phyloP scores from a whole-genome alignment of 2,113 vertebrate genomes.

The Corydoras sp. region DNA sequence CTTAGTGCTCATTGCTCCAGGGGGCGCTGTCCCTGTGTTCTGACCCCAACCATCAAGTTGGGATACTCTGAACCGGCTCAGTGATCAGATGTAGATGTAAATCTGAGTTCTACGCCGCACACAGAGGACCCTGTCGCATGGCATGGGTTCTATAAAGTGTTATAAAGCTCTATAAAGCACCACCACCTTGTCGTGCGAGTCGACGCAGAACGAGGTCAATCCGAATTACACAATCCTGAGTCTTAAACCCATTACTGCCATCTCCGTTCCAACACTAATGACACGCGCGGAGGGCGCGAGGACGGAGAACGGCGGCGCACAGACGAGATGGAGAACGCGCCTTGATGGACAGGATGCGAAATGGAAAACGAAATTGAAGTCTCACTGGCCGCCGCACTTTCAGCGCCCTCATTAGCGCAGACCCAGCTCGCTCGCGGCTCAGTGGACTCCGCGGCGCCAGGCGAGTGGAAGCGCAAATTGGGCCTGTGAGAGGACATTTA shows the following conservation, averaged over 20 bases:
- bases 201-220: conserved; percentile 27
- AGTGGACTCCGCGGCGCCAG: not conserved
- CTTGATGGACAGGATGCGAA: conserved; percentile 38
- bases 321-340: conserved; percentile 29
- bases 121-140: too few species aligned
- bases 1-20: too few species aligned
- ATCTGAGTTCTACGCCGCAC: too few species aligned
- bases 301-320: conserved; percentile 26
- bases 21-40: too few species aligned
- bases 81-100: too few species aligned
- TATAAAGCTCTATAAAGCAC: not conserved
- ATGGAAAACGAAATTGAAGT: conserved; percentile 36
- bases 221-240: conserved; percentile 9
- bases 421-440: not conserved
- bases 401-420: conserved; percentile 29
- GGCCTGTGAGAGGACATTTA: conserved; percentile 31
- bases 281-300: conserved; percentile 20
- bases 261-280: conserved; percentile 32
- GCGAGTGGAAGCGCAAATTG: conserved; percentile 35
- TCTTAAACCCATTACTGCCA: conserved; percentile 29
- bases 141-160: too few species aligned
- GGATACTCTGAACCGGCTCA: too few species aligned
- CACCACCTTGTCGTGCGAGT: conserved; percentile 36
- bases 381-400: conserved; percentile 17
- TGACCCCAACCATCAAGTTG: too few species aligned